phyloP scores from a whole-genome alignment of 1,140 invertebrate genomes.

The Conopomorpha cramerella region DNA sequence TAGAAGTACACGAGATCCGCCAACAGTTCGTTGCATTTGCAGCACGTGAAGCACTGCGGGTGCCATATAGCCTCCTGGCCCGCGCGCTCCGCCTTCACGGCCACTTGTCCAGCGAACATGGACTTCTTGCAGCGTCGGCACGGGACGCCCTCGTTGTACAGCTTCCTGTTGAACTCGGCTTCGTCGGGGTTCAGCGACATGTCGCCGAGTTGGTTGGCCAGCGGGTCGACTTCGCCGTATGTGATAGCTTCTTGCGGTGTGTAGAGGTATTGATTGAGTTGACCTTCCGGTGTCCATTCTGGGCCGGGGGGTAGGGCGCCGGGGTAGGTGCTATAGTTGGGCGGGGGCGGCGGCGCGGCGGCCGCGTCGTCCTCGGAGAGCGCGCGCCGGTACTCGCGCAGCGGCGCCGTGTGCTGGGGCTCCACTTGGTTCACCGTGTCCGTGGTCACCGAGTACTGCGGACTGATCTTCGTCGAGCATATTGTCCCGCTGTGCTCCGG shows the following conservation, averaged over 20 bases:
- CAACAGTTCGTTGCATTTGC: slow-evolving; percentile 81
- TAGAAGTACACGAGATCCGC: slow-evolving; percentile 93
- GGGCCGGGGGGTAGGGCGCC: slow-evolving; percentile 15
- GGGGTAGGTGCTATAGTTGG: slow-evolving; percentile 56
- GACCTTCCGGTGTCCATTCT: too few relatives aligned
- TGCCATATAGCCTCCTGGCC: slow-evolving; percentile 81
- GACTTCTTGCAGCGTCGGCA: slow-evolving; percentile 65
- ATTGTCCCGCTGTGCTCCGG: slow-evolving; percentile 45
- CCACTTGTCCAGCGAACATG: slow-evolving; percentile 77
- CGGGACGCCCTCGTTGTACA: slow-evolving; percentile 47
- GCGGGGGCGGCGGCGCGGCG: too few relatives aligned
- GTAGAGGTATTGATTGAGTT: too few relatives aligned
- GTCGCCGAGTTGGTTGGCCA: slow-evolving; percentile 36
- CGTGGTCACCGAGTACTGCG: slow-evolving; percentile 42
- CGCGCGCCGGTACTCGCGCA: slow-evolving; percentile 36
- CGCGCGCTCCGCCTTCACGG: slow-evolving; percentile 81
- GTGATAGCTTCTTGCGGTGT: too few relatives aligned
- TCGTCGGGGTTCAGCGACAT: slow-evolving; percentile 38
- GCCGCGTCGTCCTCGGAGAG: slow-evolving; percentile 40
- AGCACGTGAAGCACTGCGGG: slow-evolving; percentile 85
- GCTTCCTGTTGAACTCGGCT: slow-evolving; percentile 45
- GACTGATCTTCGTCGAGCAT: slow-evolving; percentile 46
- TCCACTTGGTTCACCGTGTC: slow-evolving; percentile 48
- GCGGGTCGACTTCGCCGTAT: slow-evolving; percentile 25
- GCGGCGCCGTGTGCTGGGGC: slow-evolving; percentile 44